Base-by-base conservation (phyloP, 1,140 invertebrate species). In the Diorhabda elongata region DNA sequence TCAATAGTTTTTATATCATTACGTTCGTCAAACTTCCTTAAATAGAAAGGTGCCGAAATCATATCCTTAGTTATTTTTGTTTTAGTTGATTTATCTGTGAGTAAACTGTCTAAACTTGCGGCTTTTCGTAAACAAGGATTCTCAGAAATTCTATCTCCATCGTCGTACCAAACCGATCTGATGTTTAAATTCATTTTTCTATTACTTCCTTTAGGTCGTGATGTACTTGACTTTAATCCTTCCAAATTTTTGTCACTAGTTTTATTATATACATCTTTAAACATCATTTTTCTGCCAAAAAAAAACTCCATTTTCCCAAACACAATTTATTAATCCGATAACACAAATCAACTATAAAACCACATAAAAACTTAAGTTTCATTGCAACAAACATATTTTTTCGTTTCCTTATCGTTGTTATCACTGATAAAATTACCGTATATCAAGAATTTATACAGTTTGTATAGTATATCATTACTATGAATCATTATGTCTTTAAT, bases 111-210 rank as follows among this genome's bases (percentile, higher is more conserved):
- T 45, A 65, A 6, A 43, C 64, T 65, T 7, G 64, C 41, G n/a
- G 64, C 47, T 42, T 65, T 65, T 5, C 43, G 57, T 52, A 65
- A 43, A 9, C 61, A 6, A 43, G 42, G 3, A 11, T 5, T 44
- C 42, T 9, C 5, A 43, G 4, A 7, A 6, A 26, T 11, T 5
- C 7, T 42, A 9, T 4, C 63, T 7, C 3, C 8, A 7, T 57
- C 64, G 6, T 56, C 64, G 42, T 65, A 65, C 64, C 64, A 65
- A 26, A 65, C 52, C 5, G 64, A 65, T 42, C 42, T n/a, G 26
- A 58, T 47, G 42, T 58, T 45, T 42, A 58, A 5, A 7, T 57
- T 56, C 47, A 42, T 7, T 43, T 65, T 65, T 58, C 64, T 65
- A n/a, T 65, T 65, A 11, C 3, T 8, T 8, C 5, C 44, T 44